Conservation (phyloP, 2,888 invertebrate genomes). For the Meiosimyza platycephala region DNA sequence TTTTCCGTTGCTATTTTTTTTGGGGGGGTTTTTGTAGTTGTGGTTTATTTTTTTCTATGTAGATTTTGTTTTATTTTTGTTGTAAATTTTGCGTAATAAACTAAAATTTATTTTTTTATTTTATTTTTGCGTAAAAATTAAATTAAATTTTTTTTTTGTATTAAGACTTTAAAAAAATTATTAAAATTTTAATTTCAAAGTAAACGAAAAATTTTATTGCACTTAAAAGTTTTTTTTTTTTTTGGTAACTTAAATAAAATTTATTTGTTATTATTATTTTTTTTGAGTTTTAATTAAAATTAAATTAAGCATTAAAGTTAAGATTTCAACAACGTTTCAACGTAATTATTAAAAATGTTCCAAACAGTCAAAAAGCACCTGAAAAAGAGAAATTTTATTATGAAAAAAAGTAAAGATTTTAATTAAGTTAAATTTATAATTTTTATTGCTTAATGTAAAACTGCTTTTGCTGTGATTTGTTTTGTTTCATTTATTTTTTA, state of each 20-base stretch:
- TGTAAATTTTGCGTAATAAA: conserved; percentile 65
- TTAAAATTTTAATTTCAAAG: not conserved
- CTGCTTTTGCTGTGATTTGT: not conserved
- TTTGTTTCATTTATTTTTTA: too few relatives aligned
- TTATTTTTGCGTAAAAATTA: conserved; percentile 49
- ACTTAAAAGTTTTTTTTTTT: conserved; percentile 38
- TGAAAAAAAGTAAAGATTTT: conserved; percentile 1
- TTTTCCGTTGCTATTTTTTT: conserved; percentile 31
- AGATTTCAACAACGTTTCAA: conserved; percentile 67
- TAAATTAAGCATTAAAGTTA: conserved; percentile 58
- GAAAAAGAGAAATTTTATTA: conserved; percentile 45
- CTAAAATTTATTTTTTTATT: conserved; percentile 54
- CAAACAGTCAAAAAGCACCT: conserved; percentile 68
- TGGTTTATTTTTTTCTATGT: conserved; percentile 57
- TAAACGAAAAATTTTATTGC: conserved; percentile 32
- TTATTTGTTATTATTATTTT: conserved; percentile 49
- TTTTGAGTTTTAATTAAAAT: conserved; percentile 40
- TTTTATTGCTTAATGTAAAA: not conserved
- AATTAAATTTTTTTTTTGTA: conserved; percentile 39
- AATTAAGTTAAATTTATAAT: not conserved
- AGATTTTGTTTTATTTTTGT: conserved; percentile 63
- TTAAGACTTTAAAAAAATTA: conserved; percentile 7
- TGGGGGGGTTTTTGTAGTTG: conserved; percentile 49
- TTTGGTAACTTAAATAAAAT: conserved; percentile 55
- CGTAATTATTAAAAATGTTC: conserved; percentile 68